These are phyloP conservation scores for Caenorhabditis macrosperma DNA, from an alignment of 2,888 invertebrate species.

Conservation along the genomic window DNA sequence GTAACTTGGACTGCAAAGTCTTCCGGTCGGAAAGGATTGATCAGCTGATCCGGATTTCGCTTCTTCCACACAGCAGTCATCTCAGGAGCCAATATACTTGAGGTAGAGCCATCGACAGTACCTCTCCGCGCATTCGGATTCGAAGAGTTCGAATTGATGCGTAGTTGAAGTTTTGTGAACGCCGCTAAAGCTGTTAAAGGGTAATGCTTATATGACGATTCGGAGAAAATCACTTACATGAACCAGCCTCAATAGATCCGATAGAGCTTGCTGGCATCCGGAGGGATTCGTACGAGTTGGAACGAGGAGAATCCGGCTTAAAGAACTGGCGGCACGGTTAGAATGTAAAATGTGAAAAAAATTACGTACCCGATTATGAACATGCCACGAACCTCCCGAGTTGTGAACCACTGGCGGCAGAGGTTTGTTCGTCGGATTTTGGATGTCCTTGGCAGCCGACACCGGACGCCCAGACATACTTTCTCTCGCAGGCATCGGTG, in stretches of 20 bases:
- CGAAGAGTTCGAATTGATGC: not conserved
- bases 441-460: slow-evolving; percentile 30
- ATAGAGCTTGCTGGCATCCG: slow-evolving; percentile 27
- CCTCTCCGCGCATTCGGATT: slow-evolving; percentile 10
- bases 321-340: not conserved
- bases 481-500: not conserved
- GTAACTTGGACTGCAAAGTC: slow-evolving; percentile 85
- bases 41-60: slow-evolving; percentile 80
- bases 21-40: slow-evolving; percentile 98
- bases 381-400: slow-evolving; percentile 6
- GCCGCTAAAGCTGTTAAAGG: slow-evolving; percentile 13
- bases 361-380: slow-evolving; percentile 7
- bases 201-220: not conserved
- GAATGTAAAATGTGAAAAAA: not conserved
- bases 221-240: slow-evolving; percentile 26
- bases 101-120: slow-evolving; percentile 4
- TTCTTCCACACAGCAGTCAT: slow-evolving; percentile 11
- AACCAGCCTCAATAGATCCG: slow-evolving; percentile 36
- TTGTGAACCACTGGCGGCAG: slow-evolving; percentile 20
- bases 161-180: slow-evolving; percentile 5
- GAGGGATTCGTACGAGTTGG: slow-evolving; percentile 20
- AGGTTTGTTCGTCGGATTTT: slow-evolving; percentile 1
- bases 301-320: slow-evolving; percentile 29
- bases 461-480: slow-evolving; percentile 13
- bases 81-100: not conserved